Evolutionary conservation across 1,140 invertebrate genomes (phyloP).

Genomic region (Calephelis nemesis): DNA sequence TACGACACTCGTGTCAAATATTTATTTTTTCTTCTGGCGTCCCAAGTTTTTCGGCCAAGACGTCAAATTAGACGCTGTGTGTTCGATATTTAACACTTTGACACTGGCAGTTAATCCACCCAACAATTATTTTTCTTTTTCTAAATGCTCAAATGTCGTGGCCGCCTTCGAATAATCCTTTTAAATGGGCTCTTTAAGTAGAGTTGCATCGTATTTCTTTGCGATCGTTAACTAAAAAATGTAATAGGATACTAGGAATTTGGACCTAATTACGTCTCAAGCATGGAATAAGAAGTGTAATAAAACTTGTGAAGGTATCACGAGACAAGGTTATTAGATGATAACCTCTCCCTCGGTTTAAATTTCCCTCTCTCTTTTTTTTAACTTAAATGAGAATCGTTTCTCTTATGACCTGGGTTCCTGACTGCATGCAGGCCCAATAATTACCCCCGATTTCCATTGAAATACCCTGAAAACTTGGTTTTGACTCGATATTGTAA

Average conservation of each 20-base stretch:
- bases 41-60: constrained; percentile 54
- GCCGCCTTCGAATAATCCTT: constrained; percentile 66
- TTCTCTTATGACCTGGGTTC: no score
- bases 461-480: no score
- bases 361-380: no score
- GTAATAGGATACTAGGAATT: constrained; percentile 52
- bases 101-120: constrained; percentile 73
- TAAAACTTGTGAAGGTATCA: not conserved
- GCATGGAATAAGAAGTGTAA: not conserved
- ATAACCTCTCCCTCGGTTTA: no score
- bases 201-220: constrained; percentile 64
- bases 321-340: no score
- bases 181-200: constrained; percentile 67
- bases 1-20: constrained; percentile 69
- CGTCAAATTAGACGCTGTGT: constrained; percentile 70
- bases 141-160: constrained; percentile 58
- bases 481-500: no score
- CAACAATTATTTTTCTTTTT: constrained; percentile 70
- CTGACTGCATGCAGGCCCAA: no score
- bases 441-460: no score
- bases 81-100: constrained; percentile 78
- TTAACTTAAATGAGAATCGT: no score
- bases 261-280: not conserved
- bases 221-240: constrained; percentile 42
- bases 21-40: constrained; percentile 48